phyloP scores from a whole-genome alignment of 2,113 vertebrate species.

The Phodopus roborovskii region DNA sequence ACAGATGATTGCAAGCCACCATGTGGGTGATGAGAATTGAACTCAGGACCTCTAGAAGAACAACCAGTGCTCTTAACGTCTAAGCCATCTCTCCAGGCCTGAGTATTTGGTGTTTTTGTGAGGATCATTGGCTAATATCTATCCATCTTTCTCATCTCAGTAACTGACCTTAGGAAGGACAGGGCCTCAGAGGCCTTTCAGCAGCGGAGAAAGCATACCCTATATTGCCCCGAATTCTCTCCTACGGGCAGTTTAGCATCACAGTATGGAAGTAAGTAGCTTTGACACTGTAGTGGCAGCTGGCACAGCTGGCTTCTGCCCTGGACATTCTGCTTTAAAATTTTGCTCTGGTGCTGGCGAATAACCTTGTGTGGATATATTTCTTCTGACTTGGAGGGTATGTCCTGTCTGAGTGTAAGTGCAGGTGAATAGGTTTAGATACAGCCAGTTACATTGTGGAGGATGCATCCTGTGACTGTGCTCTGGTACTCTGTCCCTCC shows the following conservation, averaged over 20 bases:
- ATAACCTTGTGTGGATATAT: not conserved
- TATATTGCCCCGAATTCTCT: not conserved
- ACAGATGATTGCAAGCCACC: too few species aligned
- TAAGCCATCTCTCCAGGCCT: too few species aligned
- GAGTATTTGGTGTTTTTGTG: not conserved
- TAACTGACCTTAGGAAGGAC: conserved; percentile 13
- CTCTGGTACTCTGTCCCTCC: not conserved
- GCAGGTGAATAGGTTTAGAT: not conserved
- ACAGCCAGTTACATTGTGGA: not conserved
- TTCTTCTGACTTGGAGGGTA: not conserved
- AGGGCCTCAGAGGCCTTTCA: not conserved
- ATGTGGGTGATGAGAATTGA: too few species aligned
- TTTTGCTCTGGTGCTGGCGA: not conserved
- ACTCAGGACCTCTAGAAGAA: too few species aligned
- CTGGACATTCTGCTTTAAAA: not conserved
- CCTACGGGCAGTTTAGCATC: not conserved
- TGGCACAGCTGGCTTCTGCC: not conserved
- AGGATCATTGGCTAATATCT: not conserved
- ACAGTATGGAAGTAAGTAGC: not conserved
- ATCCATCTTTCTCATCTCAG: not conserved
- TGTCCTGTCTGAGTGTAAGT: not conserved
- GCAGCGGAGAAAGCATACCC: not conserved
- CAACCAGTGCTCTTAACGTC: too few species aligned
- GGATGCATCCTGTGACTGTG: not conserved
- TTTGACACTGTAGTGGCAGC: not conserved